Evolutionary conservation across 1,140 invertebrate species (phyloP), one percentile per base, ranked within the genome.

Genomic region (Ephestia elutella): DNA sequence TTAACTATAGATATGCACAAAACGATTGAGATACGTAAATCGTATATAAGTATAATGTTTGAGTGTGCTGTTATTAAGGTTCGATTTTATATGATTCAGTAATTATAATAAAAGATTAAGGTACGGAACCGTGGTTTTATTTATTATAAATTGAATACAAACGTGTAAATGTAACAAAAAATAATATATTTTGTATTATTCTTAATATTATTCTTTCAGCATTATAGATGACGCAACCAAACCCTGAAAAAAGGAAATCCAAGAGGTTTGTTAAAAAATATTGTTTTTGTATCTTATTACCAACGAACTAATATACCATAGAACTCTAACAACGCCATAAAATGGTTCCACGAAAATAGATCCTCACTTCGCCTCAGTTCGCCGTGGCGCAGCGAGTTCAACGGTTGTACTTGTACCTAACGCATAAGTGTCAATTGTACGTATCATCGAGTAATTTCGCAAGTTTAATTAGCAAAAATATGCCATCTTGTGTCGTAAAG

Each of bases 201-300:
- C 38, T 44, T 20, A 50, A 21, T 25, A 15, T 38, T 58, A 87
- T 63, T 84, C 77, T 58, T 87, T 85, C 53, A 81, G 51, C 84
- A 85, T 87, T 3, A 87, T 73, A 4, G 84, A 68, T 0, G 76
- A 78, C 3, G 60, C 50, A 0, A 84, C 75, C 57, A 73, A 64
- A 9, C 81, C 71, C 84, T 87, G 78, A 21, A 77, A 86, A 49
- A 15, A 57, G 63, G 64, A 66, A n/a, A 57, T 25, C 38, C n/a
- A n/a, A n/a, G n/a, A 44, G 13, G 13, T 9, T 32, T 10, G 8
- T 32, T 5, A 28, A 28, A 38, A 54, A 49, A 51, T 53, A 25
- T n/a, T n/a, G n/a, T n/a, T n/a, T n/a, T n/a, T n/a, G n/a, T n/a
- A n/a, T n/a, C n/a, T n/a, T n/a, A n/a, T n/a, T n/a, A n/a, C n/a